phyloP scores from a whole-genome alignment of 2,113 vertebrate species.

The Pseudorasbora parva region DNA sequence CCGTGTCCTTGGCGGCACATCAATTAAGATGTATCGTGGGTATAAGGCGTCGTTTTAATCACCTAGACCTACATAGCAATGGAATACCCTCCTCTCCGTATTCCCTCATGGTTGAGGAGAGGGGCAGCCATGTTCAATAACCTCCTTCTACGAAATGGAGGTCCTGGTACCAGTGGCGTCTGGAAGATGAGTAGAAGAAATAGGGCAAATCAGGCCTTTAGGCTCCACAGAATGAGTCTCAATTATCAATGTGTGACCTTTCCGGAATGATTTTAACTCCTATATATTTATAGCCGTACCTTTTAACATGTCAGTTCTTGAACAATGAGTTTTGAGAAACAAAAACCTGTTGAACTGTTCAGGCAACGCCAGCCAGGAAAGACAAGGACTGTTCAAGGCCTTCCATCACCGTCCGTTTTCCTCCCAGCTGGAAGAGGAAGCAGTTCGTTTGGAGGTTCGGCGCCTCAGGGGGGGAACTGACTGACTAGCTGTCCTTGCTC shows the following conservation, averaged over 20 bases:
- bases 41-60: slow-evolving; percentile 71
- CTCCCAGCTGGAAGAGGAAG: slow-evolving; percentile 49
- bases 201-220: slow-evolving; percentile 71
- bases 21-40: slow-evolving; percentile 64
- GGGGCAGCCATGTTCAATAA: slow-evolving; percentile 69
- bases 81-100: slow-evolving; percentile 60
- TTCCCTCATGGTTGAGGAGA: slow-evolving; percentile 71
- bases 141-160: slow-evolving; percentile 73
- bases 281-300: slow-evolving; percentile 55
- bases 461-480: slow-evolving; percentile 16
- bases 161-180: slow-evolving; percentile 65
- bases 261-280: slow-evolving; percentile 55
- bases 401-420: slow-evolving; percentile 16
- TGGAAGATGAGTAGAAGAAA: slow-evolving; percentile 68
- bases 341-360: slow-evolving; percentile 40
- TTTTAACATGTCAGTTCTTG: slow-evolving; percentile 38
- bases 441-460: slow-evolving; percentile 41
- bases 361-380: slow-evolving; percentile 38
- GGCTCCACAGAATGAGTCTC: slow-evolving; percentile 54
- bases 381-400: slow-evolving; percentile 44
- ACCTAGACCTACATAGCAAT: slow-evolving; percentile 77
- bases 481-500: slow-evolving; percentile 38
- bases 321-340: slow-evolving; percentile 40
- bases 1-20: slow-evolving; percentile 52
- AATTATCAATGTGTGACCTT: slow-evolving; percentile 65